Percentiles rank a stretch among this genome's conserved stretches.
Conservation (phyloP, 2,113 vertebrate genomes). For the Pseudopipra pipra region DNA sequence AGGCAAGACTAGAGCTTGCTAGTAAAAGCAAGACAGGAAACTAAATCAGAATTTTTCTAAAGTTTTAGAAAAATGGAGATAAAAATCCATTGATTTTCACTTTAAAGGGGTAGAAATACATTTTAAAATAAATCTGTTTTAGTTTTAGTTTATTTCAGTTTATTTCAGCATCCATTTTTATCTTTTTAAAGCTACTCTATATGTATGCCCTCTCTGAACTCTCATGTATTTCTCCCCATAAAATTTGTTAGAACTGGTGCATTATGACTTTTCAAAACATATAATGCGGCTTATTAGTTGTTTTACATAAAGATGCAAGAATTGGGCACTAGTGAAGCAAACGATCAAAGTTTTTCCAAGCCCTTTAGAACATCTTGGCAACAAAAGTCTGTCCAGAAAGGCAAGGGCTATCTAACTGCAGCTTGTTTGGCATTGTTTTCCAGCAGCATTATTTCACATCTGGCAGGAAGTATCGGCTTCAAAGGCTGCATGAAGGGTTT, state of each 20-base stretch:
- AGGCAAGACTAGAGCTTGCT: background rate
- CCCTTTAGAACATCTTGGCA: no score
- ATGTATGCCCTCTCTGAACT: background rate
- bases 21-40: background rate
- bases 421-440: constrained; percentile 3
- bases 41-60: background rate
- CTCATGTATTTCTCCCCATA: background rate
- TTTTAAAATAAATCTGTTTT: background rate
- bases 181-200: background rate
- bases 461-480: constrained; percentile 79
- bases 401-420: background rate
- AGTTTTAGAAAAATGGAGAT: background rate
- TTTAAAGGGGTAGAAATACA: background rate
- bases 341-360: no score
- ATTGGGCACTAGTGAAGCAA: background rate
- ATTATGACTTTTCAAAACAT: background rate
- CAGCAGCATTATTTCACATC: constrained; percentile 77
- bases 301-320: background rate
- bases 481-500: constrained; percentile 96
- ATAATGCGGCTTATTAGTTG: background rate
- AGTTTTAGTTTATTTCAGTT: background rate
- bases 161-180: background rate
- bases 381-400: background rate
- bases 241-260: background rate
- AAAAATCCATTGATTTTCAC: background rate